Evolutionary conservation across 1,140 invertebrate genomes (phyloP).

Genomic region (Parapsyche elsis): DNA sequence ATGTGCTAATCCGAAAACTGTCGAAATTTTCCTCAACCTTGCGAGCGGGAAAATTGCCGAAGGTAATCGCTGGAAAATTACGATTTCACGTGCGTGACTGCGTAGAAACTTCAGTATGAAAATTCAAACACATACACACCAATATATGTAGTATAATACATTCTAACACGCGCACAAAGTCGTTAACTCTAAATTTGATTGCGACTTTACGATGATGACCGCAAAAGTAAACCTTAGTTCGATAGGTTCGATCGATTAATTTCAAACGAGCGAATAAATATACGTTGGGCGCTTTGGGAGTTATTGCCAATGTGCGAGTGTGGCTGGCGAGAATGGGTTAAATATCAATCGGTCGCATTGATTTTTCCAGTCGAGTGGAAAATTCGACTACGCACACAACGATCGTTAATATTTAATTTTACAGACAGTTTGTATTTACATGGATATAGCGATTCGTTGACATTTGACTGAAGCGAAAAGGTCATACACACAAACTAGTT

Average conservation of each 20-base stretch:
- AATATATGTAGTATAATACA: not conserved
- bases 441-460: too few species aligned
- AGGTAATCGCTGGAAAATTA: conserved; percentile 1
- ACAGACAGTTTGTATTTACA: too few species aligned
- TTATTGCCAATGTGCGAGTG: not conserved
- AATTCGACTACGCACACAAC: not conserved
- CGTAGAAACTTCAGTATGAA: not conserved
- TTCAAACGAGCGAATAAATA: too few species aligned
- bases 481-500: too few species aligned
- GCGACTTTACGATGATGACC: not conserved
- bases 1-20: not conserved
- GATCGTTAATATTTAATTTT: not conserved
- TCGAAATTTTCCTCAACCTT: not conserved
- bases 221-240: not conserved
- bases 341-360: not conserved
- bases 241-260: too few species aligned
- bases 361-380: not conserved
- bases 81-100: conserved; percentile 2
- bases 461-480: too few species aligned
- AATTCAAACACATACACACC: not conserved
- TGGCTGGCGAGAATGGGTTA: not conserved
- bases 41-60: not conserved
- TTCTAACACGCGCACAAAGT: not conserved
- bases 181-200: not conserved
- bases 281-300: not conserved